Base-by-base conservation (phyloP, 2,113 vertebrate genomes). In the Psephotus haematonotus region DNA sequence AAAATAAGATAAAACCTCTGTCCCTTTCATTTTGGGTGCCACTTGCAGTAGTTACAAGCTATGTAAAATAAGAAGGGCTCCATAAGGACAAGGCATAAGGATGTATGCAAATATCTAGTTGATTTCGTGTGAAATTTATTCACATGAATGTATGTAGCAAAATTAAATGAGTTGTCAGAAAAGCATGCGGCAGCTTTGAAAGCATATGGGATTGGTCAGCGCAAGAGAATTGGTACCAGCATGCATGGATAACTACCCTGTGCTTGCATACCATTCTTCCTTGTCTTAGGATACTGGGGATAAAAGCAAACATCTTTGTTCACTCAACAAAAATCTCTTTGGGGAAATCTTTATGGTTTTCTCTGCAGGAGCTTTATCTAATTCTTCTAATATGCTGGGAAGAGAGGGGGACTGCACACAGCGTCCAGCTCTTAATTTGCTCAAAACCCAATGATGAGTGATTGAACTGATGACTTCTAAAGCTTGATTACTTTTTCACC, bases 401-500 rank as follows among this genome's bases (percentile, higher is more conserved):
- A 92, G 41, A 27, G 70, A 89, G 44, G 13, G 35, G 46, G 22
- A 71, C 70, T 57, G 35, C 39, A 64, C 4, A 3, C 2, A 3
- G 82, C 43, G 63, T 90, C 37, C 64, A 80, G 41, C 39, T 84
- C 85, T 70, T 46, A 37, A 86, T 71, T 86, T 86, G 35, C n/a
- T 91, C 31, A 65, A 75, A 79, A 85, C 11, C 13, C 65, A 68
- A 52, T 25, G 31, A 10, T 67, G 75, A 83, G 44, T 77, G 44
- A 37, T 65, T 78, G 63, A 96, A 95, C 29, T 33, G 59, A 70
- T 92, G 74, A 57, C 25, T 93, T 94, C 91, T 94, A 91, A 76
- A 92, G 43, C 92, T 76, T 91, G 77, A 92, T 97, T 96, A 89
- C 59, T 90, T 91, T 92, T 84, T 83, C 67, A 85, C 78, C 75